Conservation (phyloP, 2,888 invertebrate species). For the Dryobota labecula region DNA sequence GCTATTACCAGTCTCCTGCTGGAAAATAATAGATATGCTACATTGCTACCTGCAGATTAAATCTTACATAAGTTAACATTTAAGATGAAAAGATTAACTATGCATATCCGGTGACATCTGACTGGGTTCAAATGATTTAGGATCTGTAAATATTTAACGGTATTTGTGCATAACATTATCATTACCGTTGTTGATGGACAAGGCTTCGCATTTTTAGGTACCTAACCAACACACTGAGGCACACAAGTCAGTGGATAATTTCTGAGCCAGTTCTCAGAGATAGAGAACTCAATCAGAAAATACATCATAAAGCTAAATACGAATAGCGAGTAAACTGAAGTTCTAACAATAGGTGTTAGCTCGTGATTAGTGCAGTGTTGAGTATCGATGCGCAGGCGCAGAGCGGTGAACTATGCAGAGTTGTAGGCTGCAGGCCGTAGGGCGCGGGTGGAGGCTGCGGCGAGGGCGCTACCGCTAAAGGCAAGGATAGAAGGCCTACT, state of each 20-base stretch:
- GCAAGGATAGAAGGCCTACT: conserved; percentile 44
- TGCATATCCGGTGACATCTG: conserved; percentile 49
- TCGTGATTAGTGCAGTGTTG: conserved; percentile 71
- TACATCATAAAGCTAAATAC: conserved; percentile 14
- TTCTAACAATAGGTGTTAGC: conserved; percentile 67
- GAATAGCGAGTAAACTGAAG: conserved; percentile 42
- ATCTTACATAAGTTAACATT: conserved; percentile 54
- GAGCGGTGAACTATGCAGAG: conserved; percentile 77
- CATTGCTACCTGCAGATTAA: conserved; percentile 45
- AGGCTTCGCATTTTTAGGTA: neutral
- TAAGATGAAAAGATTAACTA: conserved; percentile 55
- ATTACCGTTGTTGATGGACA: neutral
- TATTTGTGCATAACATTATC: neutral
- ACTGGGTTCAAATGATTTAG: conserved; percentile 45
- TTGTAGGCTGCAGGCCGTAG: conserved; percentile 63
- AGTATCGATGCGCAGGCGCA: conserved; percentile 71
- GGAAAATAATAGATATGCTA: conserved; percentile 56
- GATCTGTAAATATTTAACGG: conserved; percentile 15
- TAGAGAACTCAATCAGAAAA: conserved; percentile 21
- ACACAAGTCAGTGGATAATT: neutral
- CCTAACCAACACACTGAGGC: neutral
- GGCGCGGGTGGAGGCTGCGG: conserved; percentile 58
- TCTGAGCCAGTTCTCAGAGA: neutral
- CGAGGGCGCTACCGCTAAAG: conserved; percentile 50
- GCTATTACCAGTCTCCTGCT: conserved; percentile 46